Evolutionary conservation across 2,113 vertebrate species (phyloP).

Genomic region (Sminthopsis crassicaudata): DNA sequence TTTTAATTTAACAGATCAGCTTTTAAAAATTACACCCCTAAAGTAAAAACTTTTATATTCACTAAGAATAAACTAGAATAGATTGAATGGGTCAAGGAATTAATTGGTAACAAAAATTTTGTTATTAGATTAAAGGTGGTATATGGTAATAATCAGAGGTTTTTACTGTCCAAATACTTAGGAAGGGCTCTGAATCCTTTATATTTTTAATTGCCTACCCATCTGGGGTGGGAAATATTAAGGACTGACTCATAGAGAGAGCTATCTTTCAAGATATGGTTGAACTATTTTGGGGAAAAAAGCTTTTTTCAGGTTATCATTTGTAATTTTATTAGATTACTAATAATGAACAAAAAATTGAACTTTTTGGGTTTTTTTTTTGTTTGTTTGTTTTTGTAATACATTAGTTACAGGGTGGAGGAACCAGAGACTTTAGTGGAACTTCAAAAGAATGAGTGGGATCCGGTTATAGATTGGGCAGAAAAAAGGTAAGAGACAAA

Average conservation of each 20-base stretch:
- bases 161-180: background rate
- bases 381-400: no score
- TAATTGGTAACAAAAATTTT: background rate
- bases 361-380: conserved; percentile 63
- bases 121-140: background rate
- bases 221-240: background rate
- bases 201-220: background rate
- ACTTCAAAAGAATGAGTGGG: conserved; percentile 96
- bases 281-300: background rate
- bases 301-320: background rate
- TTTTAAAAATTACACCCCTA: background rate
- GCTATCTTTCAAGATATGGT: background rate
- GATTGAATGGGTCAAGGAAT: background rate
- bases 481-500: conserved; percentile 89
- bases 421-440: conserved; percentile 93
- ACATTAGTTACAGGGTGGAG: conserved; percentile 94
- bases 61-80: background rate
- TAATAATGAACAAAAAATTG: conserved; percentile 31
- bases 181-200: background rate
- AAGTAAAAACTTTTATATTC: background rate
- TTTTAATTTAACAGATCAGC: background rate
- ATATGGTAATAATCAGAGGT: background rate
- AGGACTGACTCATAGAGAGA: background rate
- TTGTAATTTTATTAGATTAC: conserved; percentile 38
- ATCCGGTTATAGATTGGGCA: conserved; percentile 93